These are phyloP conservation scores for Nannospalax galili DNA, from an alignment of 2,113 vertebrate genomes.

Conservation along the genomic window DNA sequence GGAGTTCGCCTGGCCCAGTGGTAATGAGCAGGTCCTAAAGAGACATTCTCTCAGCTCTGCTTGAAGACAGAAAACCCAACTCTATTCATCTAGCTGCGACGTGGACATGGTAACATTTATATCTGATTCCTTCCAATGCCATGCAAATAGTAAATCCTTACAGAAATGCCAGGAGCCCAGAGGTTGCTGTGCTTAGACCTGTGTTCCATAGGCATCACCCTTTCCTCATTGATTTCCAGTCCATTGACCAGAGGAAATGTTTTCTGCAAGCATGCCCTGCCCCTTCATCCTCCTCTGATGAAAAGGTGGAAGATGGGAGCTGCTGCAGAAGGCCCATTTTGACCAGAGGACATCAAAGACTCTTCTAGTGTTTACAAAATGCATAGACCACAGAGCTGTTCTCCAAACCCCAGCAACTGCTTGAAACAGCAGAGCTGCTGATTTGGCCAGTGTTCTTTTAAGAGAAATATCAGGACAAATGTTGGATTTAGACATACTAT, in stretches of 20 bases:
- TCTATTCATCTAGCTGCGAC: conserved; percentile 34
- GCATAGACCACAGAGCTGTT: conserved; percentile 48
- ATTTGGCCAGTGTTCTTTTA: conserved; percentile 43
- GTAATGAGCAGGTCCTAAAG: neutral
- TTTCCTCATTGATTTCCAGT: neutral
- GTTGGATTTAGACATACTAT: conserved; percentile 51
- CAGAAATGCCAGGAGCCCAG: neutral
- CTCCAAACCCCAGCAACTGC: conserved; percentile 27
- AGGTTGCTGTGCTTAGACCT: neutral
- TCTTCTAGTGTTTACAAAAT: conserved; percentile 51
- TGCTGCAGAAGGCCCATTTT: conserved; percentile 22
- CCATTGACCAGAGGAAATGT: neutral
- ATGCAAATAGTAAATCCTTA: neutral
- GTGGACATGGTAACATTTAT: neutral
- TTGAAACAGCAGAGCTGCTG: conserved; percentile 71
- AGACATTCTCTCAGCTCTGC: neutral
- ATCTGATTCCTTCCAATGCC: neutral
- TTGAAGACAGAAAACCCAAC: neutral
- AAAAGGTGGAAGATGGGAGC: conserved; percentile 24
- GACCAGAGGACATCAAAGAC: conserved; percentile 40
- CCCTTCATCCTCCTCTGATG: neutral
- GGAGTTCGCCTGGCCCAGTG: neutral
- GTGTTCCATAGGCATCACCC: too few relatives aligned
- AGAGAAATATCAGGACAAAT: conserved; percentile 33
- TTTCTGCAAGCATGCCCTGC: neutral